These are phyloP conservation scores for Panthera uncia DNA, from an alignment of 2,113 vertebrate genomes.

Conservation along the genomic window DNA sequence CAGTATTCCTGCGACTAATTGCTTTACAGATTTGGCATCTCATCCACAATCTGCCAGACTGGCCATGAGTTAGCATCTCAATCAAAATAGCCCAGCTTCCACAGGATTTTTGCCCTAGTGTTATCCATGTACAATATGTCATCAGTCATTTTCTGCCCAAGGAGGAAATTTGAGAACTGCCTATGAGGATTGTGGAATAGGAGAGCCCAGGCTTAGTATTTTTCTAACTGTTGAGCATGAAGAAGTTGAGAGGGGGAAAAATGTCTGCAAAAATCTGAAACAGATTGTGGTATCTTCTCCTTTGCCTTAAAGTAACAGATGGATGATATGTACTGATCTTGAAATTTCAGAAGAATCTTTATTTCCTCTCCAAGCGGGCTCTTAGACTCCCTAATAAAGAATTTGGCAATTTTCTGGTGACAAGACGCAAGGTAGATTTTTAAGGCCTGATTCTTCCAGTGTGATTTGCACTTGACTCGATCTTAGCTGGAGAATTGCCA, in stretches of 20 bases:
- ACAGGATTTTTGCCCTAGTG: background rate
- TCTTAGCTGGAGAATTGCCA: background rate
- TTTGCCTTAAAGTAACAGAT: constrained; percentile 32
- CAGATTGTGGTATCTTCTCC: constrained; percentile 21
- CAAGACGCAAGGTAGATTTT: constrained; percentile 9
- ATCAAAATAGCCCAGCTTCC: background rate
- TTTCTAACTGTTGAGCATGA: constrained; percentile 24
- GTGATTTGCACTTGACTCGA: background rate
- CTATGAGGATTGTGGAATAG: background rate
- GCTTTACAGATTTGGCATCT: constrained; percentile 67
- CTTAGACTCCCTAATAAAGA: constrained; percentile 9
- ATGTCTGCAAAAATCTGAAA: background rate
- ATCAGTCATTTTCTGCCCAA: constrained; percentile 3
- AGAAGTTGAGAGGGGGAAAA: background rate
- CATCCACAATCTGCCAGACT: constrained; percentile 31
- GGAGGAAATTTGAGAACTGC: background rate
- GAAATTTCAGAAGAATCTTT: constrained; percentile 54
- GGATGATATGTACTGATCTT: constrained; percentile 51
- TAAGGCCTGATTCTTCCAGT: background rate
- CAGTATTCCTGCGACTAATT: constrained; percentile 44
- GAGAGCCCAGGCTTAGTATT: background rate
- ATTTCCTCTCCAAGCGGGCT: constrained; percentile 49
- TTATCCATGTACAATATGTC: background rate
- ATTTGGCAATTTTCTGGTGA: constrained; percentile 1
- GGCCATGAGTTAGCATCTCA: constrained; percentile 43